phyloP scores from a whole-genome alignment of 2,113 vertebrate species.

The Propithecus coquereli region DNA sequence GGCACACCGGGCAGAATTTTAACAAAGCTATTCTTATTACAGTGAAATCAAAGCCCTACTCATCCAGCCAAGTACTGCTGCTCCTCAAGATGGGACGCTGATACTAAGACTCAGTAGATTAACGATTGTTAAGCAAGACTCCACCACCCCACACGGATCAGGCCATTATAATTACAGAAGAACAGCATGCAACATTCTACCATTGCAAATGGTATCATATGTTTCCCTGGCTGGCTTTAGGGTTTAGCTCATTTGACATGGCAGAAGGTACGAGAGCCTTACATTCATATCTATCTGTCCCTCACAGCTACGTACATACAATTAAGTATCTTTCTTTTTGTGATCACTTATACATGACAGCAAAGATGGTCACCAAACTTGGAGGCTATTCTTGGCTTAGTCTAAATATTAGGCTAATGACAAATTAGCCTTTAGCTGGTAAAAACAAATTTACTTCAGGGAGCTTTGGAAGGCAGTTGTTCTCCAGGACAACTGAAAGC shows the following conservation, averaged over 20 bases:
- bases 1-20: constrained; percentile 55
- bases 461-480: background rate
- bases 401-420: background rate
- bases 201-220: constrained; percentile 96
- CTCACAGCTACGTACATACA: background rate
- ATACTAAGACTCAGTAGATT: constrained; percentile 81
- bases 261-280: constrained; percentile 32
- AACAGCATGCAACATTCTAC: constrained; percentile 93
- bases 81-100: constrained; percentile 82
- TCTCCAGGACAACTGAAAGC: background rate
- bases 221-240: constrained; percentile 90
- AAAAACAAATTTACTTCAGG: background rate
- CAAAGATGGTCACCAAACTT: background rate
- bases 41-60: constrained; percentile 69
- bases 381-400: background rate
- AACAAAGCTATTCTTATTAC: constrained; percentile 74
- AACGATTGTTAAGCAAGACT: constrained; percentile 84
- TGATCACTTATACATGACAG: background rate
- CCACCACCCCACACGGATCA: constrained; percentile 84
- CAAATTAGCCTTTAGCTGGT: background rate
- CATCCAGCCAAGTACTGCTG: constrained; percentile 81
- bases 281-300: constrained; percentile 5
- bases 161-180: constrained; percentile 96
- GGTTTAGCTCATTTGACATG: constrained; percentile 66
- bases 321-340: background rate